Percentiles rank a stretch among this genome's conserved stretches.
phyloP scores from a whole-genome alignment of 2,797 vertebrate species.

The Macrochelys suwanniensis region DNA sequence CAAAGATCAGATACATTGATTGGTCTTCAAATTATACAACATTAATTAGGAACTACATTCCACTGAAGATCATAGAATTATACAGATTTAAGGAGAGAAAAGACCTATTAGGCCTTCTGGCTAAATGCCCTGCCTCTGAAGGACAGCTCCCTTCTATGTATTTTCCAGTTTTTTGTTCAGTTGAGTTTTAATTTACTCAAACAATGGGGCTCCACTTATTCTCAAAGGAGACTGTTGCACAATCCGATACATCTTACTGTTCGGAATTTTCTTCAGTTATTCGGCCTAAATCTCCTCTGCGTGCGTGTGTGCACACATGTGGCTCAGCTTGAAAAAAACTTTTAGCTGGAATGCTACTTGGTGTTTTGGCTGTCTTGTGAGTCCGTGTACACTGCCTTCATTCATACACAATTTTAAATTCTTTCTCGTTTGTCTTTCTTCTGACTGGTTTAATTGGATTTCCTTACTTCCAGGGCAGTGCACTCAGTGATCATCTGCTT shows the following conservation, averaged over 20 bases:
- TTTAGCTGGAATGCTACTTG: neutral
- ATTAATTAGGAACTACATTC: conserved; percentile 7
- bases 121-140: neutral
- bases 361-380: neutral
- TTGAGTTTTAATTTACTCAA: conserved; percentile 27
- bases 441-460: conserved; percentile 6
- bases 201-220: conserved; percentile 5
- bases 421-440: conserved; percentile 30
- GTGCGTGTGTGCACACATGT: neutral
- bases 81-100: neutral
- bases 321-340: neutral
- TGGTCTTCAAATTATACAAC: neutral
- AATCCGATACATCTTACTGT: neutral
- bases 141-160: neutral
- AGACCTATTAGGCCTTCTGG: neutral
- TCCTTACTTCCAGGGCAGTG: conserved; percentile 5
- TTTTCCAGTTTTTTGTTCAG: conserved; percentile 14
- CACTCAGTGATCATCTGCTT: neutral
- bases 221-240: neutral
- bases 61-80: neutral
- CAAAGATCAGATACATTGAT: neutral
- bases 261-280: neutral
- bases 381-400: neutral
- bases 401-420: neutral
- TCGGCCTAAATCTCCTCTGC: neutral